Percentiles rank a stretch among this genome's conserved stretches.
These are phyloP conservation scores for Laspeyria flexula DNA, from an alignment of 2,888 invertebrate genomes.

Conservation along the genomic window DNA sequence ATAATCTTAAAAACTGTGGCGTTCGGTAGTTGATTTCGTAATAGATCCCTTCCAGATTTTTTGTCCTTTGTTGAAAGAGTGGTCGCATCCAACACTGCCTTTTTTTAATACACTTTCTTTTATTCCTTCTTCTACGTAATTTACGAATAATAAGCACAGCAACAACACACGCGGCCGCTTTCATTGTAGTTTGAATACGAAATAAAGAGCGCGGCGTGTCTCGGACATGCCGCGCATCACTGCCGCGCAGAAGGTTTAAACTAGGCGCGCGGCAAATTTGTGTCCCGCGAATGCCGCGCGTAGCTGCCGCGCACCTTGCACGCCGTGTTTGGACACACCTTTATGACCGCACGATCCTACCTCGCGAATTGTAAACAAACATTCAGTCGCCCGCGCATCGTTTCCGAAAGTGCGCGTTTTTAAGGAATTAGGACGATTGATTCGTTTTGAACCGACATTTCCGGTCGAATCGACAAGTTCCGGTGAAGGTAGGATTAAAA, in stretches of 20 bases:
- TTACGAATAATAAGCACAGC: conserved; percentile 16
- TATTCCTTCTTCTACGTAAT: conserved; percentile 14
- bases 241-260: conserved; percentile 19
- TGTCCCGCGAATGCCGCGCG: conserved; percentile 15
- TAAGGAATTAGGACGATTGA: no score
- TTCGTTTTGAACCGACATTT: no score
- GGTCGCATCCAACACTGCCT: conserved; percentile 24
- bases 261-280: conserved; percentile 19
- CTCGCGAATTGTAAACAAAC: no score
- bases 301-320: conserved; percentile 16
- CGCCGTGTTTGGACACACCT: conserved; percentile 18
- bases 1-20: conserved; percentile 23
- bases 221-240: conserved; percentile 18
- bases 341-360: no score
- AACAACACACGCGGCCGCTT: conserved; percentile 17
- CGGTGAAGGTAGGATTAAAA: no score
- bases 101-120: conserved; percentile 15
- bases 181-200: conserved; percentile 17
- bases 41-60: conserved; percentile 20
- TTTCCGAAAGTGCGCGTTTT: no score
- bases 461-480: no score
- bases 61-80: conserved; percentile 22
- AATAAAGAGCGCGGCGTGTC: conserved; percentile 21
- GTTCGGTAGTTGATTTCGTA: conserved; percentile 23
- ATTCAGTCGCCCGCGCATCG: no score